phyloP scores from a whole-genome alignment of 1,140 invertebrate species.

The Zaprionus gabonicus region DNA sequence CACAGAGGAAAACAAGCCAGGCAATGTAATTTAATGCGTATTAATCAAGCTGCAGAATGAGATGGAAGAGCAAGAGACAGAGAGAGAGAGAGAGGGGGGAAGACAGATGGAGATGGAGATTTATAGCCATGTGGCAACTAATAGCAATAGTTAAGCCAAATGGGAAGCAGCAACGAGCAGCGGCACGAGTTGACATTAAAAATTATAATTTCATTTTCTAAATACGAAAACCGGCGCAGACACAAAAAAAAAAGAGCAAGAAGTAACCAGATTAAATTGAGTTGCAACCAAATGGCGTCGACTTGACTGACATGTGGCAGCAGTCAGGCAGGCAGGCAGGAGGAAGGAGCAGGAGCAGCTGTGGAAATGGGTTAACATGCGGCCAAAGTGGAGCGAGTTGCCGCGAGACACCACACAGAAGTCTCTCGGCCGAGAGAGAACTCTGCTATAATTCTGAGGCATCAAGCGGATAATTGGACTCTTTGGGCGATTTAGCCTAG shows the following conservation, averaged over 20 bases:
- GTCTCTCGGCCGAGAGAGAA: conserved; percentile 11
- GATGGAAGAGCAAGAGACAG: neutral
- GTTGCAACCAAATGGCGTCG: conserved; percentile 30
- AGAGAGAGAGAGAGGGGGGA: neutral
- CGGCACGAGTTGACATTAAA: conserved; percentile 38
- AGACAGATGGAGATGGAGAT: conserved; percentile 19
- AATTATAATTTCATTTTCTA: conserved; percentile 66
- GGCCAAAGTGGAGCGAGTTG: conserved; percentile 43
- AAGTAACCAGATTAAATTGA: conserved; percentile 31
- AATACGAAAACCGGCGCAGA: conserved; percentile 31
- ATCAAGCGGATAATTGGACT: conserved; percentile 10
- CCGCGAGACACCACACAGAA: conserved; percentile 3
- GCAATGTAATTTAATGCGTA: conserved; percentile 39
- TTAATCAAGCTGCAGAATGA: conserved; percentile 22
- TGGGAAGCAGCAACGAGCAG: conserved; percentile 38
- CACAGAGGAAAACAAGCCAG: conserved; percentile 27
- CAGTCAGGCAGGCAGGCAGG: neutral
- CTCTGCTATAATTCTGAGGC: neutral
- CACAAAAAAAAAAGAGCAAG: neutral
- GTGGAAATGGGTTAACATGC: conserved; percentile 65
- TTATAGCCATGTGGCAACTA: conserved; percentile 32
- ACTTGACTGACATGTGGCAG: conserved; percentile 38
- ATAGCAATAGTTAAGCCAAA: conserved; percentile 65
- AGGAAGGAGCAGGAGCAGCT: conserved; percentile 20
- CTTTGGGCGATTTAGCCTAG: conserved; percentile 11